These are phyloP conservation scores for Psammodynastes pulverulentus DNA, from an alignment of 2,113 vertebrate species.

Conservation along the genomic window DNA sequence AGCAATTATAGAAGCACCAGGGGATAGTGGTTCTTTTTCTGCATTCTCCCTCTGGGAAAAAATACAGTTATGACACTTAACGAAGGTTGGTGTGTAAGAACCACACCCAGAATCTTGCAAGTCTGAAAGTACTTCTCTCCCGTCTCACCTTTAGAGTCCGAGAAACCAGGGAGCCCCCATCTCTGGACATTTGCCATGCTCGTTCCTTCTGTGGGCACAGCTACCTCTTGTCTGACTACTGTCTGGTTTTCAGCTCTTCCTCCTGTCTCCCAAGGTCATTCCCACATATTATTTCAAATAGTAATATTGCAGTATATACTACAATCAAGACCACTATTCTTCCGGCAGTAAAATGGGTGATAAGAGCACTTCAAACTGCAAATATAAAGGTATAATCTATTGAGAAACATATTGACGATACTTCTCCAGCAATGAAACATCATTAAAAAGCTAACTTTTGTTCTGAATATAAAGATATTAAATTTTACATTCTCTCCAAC, in stretches of 20 bases:
- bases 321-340: not conserved
- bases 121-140: not conserved
- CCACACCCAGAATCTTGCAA: not conserved
- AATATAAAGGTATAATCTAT: not conserved
- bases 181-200: not conserved
- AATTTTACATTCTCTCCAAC: not conserved
- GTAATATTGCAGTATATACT: not conserved
- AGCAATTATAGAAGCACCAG: not conserved
- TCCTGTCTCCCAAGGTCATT: not conserved
- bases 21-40: not conserved
- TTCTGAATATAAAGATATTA: not conserved
- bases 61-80: not conserved
- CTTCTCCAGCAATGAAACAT: not conserved
- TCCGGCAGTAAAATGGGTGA: not conserved
- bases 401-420: not conserved
- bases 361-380: not conserved
- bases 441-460: not conserved
- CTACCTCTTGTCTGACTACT: not conserved
- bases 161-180: not conserved
- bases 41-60: not conserved
- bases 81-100: not conserved
- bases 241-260: not conserved
- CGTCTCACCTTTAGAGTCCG: not conserved
- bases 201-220: not conserved
- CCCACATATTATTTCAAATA: not conserved